Base-by-base conservation (phyloP, 2,113 vertebrate genomes). In the Tyrannus savana region DNA sequence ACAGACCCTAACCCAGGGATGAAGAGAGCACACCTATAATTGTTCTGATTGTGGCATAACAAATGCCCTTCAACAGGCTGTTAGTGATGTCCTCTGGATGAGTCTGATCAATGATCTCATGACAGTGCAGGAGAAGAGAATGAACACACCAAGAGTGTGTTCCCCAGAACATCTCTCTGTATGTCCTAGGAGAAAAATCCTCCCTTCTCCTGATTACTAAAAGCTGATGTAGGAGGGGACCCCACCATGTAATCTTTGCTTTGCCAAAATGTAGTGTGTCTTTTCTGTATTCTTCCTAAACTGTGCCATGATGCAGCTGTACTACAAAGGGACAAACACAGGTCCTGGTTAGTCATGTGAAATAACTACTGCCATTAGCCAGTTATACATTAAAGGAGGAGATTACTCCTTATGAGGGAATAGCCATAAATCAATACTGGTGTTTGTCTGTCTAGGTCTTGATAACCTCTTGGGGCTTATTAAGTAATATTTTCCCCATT, bases 241-340 rank as follows among this genome's bases (percentile, higher is more conserved):
- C 7, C 22, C n/a, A 67, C 24, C 14, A 15, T 2, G 6, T 25
- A 59, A 64, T 19, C 58, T 71, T 13, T 30, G 12, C 16, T 77
- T 71, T 74, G 24, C 19, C 37, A 69, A 69, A 68, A 60, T 2
- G 22, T 13, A 80, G 7, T 19, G 15, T 53, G 27, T 39, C 56
- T 67, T 22, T 67, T 76, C 30, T 37, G 21, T 22, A 52, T n/a
- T 78, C 18, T 21, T 71, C 56, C 35, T 33, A 46, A 78, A 75
- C 41, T 0, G 2, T 35, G 37, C 0, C 1, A 46, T 21, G 22
- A 37, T n/a, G 42, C 37, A 78, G 39, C 19, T 79, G 27, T n/a
- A 37, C 21, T 37, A 78, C 28, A 24, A 67, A 81, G 53, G 9
- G 9, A 21, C 16, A 68, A 44, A 52, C n/a, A 47, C 7, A 22